Evolutionary conservation across 2,113 vertebrate genomes (phyloP).

Genomic region (Thomomys bottae): DNA sequence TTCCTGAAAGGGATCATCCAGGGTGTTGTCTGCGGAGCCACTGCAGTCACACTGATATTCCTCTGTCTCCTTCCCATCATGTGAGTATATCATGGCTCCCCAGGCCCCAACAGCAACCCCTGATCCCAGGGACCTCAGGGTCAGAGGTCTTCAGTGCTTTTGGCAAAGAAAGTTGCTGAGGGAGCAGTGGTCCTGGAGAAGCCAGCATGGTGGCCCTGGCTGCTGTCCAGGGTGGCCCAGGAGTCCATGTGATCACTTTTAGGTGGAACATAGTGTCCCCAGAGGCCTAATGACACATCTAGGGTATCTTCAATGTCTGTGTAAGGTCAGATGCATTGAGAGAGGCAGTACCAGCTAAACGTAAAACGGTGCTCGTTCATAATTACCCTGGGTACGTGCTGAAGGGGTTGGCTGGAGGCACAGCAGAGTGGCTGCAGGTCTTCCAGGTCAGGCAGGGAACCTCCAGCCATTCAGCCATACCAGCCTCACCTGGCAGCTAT

Average conservation of each 20-base stretch:
- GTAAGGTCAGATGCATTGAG: neutral
- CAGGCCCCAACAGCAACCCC: too few species aligned
- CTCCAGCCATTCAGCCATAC: neutral
- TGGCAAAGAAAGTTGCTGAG: neutral
- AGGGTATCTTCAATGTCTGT: neutral
- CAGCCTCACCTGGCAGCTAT: neutral
- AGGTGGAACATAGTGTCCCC: neutral
- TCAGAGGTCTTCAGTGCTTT: too few species aligned
- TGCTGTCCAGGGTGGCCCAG: neutral
- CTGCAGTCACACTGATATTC: neutral
- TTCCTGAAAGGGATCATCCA: slow-evolving; percentile 46
- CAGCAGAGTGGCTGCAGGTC: neutral
- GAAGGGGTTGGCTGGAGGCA: neutral
- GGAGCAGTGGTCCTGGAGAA: neutral
- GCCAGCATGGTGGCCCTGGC: too few species aligned
- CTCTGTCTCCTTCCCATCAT: slow-evolving; percentile 15
- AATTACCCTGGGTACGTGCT: slow-evolving; percentile 2
- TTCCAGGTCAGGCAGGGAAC: neutral
- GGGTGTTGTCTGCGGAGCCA: neutral
- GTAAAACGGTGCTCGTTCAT: neutral
- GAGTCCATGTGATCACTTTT: neutral
- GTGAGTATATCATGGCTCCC: slow-evolving; percentile 40
- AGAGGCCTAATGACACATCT: neutral
- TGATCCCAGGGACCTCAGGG: too few species aligned
- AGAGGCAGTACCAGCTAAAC: neutral